Evolutionary conservation across 1,140 invertebrate genomes (phyloP).

Genomic region (Laupala kohalensis): DNA sequence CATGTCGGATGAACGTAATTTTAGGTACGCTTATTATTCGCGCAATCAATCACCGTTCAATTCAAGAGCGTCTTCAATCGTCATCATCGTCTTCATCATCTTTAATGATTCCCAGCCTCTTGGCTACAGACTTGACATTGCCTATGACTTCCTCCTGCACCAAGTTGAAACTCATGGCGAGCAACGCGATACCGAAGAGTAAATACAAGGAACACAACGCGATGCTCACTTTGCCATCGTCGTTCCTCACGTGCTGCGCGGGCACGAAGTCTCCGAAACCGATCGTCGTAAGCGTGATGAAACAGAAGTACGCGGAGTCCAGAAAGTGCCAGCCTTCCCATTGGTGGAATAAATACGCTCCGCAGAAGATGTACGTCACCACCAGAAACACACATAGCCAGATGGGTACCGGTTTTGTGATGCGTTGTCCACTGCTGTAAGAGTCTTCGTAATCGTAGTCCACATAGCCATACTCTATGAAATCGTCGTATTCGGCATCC

Average conservation of each 20-base stretch:
- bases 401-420: constrained; percentile 65
- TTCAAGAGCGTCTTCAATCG: too few relatives aligned
- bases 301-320: constrained; percentile 90
- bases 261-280: constrained; percentile 90
- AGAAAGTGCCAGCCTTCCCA: constrained; percentile 81
- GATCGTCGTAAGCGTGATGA: constrained; percentile 89
- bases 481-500: constrained; percentile 25
- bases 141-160: constrained; percentile 85
- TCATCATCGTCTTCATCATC: constrained; percentile 46
- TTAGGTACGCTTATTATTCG: too few relatives aligned
- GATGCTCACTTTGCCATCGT: constrained; percentile 61
- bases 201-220: constrained; percentile 86
- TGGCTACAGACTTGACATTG: constrained; percentile 70
- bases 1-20: too few relatives aligned
- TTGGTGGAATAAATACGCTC: constrained; percentile 68
- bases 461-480: constrained; percentile 34
- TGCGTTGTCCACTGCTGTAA: constrained; percentile 17
- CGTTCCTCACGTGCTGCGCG: constrained; percentile 49
- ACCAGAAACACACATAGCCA: constrained; percentile 83
- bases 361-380: constrained; percentile 75
- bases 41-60: too few relatives aligned
- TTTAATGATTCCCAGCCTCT: constrained; percentile 72
- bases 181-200: constrained; percentile 87
- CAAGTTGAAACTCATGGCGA: constrained; percentile 98
- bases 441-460: constrained; percentile 24